Percentiles rank a stretch among this genome's conserved stretches.
Evolutionary conservation across 2,113 vertebrate genomes (phyloP).

Genomic region (Thalassarche chlororhynchos): DNA sequence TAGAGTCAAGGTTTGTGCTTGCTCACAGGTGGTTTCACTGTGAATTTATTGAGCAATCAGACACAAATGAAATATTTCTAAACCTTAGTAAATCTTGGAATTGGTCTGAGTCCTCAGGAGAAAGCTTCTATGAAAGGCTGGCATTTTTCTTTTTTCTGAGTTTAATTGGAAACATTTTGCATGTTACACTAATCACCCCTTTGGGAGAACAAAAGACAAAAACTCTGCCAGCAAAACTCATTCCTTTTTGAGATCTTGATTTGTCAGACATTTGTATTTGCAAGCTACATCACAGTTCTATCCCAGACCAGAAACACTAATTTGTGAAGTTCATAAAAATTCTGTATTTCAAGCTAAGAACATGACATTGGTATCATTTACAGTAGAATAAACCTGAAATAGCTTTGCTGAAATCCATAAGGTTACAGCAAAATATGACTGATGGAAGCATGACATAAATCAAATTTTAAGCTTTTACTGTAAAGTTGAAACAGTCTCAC

Average conservation of each 20-base stretch:
- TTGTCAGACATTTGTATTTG: slow-evolving; percentile 30
- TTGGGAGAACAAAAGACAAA: slow-evolving; percentile 41
- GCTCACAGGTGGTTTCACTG: not conserved
- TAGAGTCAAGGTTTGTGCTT: not conserved
- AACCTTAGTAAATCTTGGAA: not conserved
- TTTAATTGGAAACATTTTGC: slow-evolving; percentile 50
- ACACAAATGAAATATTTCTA: not conserved
- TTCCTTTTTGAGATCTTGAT: slow-evolving; percentile 41
- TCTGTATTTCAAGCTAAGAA: not conserved
- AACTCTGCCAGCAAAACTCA: slow-evolving; percentile 36
- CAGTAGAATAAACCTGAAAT: not conserved
- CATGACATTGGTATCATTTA: not conserved
- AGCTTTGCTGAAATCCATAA: not conserved
- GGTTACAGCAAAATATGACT: not conserved
- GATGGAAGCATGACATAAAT: slow-evolving; percentile 16
- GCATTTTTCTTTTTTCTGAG: not conserved
- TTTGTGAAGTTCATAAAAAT: slow-evolving; percentile 25
- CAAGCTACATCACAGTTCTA: not conserved
- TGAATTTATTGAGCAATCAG: not conserved
- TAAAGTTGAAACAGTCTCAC: not conserved
- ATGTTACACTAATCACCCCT: slow-evolving; percentile 30
- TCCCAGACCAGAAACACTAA: not conserved
- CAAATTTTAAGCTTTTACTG: not conserved
- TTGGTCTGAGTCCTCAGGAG: not conserved
- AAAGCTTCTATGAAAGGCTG: not conserved